phyloP scores from a whole-genome alignment of 2,113 vertebrate species.

The Numida meleagris region DNA sequence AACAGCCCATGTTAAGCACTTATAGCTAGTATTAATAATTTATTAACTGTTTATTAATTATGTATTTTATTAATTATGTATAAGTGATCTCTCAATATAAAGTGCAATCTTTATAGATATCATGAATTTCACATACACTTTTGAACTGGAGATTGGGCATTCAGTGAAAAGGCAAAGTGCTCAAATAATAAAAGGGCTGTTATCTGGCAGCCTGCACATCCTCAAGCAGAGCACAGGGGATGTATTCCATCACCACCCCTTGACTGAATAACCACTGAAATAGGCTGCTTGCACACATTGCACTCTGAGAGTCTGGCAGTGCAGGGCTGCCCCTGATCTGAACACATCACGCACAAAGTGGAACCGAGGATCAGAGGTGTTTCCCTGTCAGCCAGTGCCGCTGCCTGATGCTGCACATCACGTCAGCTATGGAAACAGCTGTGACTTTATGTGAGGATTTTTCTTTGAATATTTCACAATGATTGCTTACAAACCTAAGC shows the following conservation, averaged over 20 bases:
- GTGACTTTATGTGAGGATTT: background rate
- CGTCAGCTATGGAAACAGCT: background rate
- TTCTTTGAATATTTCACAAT: background rate
- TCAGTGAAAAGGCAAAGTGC: background rate
- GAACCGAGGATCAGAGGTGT: background rate
- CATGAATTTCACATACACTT: background rate
- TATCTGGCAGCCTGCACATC: accelerated
- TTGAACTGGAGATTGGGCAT: background rate
- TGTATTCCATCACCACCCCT: accelerated
- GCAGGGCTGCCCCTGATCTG: background rate
- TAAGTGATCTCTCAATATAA: background rate
- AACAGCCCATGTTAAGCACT: background rate
- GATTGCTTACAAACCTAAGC: background rate
- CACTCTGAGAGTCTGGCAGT: accelerated
- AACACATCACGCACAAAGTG: accelerated
- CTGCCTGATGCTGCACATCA: accelerated
- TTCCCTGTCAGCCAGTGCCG: background rate
- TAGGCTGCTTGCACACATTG: background rate
- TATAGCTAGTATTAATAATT: background rate
- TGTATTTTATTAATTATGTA: background rate
- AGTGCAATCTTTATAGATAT: background rate
- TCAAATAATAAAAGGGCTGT: background rate
- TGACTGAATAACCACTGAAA: accelerated
- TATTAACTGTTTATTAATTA: background rate
- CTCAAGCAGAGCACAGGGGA: background rate